Conservation (phyloP, 2,797 vertebrate genomes). For the Pelochelys cantorii region DNA sequence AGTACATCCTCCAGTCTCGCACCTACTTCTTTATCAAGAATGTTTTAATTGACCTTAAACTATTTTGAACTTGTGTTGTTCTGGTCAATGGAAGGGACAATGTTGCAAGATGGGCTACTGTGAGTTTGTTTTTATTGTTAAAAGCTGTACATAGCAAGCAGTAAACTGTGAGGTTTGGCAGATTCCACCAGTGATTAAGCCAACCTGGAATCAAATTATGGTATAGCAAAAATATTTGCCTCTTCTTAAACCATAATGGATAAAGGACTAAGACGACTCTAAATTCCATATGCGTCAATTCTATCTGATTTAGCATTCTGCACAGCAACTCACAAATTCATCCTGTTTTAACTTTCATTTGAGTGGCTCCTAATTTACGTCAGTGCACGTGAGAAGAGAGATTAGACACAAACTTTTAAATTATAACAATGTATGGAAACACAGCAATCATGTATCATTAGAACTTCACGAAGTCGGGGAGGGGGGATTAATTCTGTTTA, state of each 20-base stretch:
- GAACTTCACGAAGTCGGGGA: no score
- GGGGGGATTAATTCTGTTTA: no score
- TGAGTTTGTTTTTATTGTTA: background rate
- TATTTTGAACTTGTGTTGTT: background rate
- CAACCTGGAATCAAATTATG: accelerated
- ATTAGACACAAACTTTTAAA: no score
- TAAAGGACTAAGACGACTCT: background rate
- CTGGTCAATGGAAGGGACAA: background rate
- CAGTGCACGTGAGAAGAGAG: no score
- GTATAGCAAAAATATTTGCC: background rate
- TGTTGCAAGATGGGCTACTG: background rate
- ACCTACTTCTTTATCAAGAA: background rate
- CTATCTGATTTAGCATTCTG: background rate
- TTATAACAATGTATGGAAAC: no score
- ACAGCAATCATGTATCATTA: no score
- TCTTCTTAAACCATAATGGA: background rate
- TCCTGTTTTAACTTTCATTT: no score
- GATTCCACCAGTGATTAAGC: background rate
- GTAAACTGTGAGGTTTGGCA: background rate
- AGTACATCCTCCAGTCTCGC: background rate
- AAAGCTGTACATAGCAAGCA: accelerated
- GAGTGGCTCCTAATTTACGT: no score
- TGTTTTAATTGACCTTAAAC: background rate
- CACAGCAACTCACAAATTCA: no score
- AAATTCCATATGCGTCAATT: background rate